Evolutionary conservation across 2,797 vertebrate species (phyloP), one percentile per base, ranked within the genome.

Genomic region (Nyctibius grandis): DNA sequence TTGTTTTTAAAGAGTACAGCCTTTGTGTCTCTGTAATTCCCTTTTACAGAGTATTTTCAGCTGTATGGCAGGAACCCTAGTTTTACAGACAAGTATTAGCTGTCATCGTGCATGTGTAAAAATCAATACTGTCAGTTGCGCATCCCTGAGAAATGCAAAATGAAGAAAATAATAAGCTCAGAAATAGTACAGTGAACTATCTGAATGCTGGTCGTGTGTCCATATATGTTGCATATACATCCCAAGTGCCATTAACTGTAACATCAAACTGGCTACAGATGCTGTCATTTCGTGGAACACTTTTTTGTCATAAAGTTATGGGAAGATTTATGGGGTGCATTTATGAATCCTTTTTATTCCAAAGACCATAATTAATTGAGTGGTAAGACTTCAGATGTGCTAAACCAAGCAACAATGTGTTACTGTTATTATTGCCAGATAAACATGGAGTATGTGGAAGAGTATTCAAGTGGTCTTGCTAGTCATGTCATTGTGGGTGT

Each of bases 81-180:
- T 82, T 91, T 94, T 97, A 96, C 89, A 93, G 95, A 97, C 96
- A 98, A 98, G 96, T 96, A 95, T 97, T 97, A 98, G 97, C 97
- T 98, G 97, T 98, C 76, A 91, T 77, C 61, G 59, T 63, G 72
- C 11, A 11, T 89, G 82, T 95, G 84, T 88, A 90, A 80, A 65
- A 48, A 36, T 83, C 45, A 85, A 5, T 93, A n/a, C 29, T 18
- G 34, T 51, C n/a, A 40, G 31, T 57, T 0, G 4, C 29, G 26
- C 42, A 11, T 91, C 70, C 68, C 76, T 50, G 77, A 91, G 63
- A 95, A 96, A 85, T 33, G 33, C 22, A 33, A 80, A 94, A 76
- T 70, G 34, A 31, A 38, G 59, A 69, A 92, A 82, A 50, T 57
- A 81, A 51, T 78, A 85, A 76, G 8, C 65, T 91, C 15, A 42